Percentiles rank a stretch among this genome's conserved stretches.
phyloP scores from a whole-genome alignment of 2,113 vertebrate genomes.

The Calonectris borealis region DNA sequence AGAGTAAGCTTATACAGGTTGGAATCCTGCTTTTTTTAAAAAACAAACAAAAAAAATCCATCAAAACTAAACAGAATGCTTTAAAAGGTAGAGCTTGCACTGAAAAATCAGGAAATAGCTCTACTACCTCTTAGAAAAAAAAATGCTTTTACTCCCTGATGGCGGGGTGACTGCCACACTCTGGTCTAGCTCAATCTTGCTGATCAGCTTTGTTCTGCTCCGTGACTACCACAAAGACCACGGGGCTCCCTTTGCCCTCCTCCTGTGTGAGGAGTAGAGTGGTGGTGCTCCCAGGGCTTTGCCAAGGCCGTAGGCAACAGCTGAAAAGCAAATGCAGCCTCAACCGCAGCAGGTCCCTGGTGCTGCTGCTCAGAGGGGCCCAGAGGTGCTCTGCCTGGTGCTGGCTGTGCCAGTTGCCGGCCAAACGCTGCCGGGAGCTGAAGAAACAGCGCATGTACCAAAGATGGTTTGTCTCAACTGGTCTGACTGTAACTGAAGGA shows the following conservation, averaged over 20 bases:
- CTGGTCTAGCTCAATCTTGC: no score
- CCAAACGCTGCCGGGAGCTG: fast-evolving
- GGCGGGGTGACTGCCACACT: fast-evolving
- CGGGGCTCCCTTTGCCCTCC: fast-evolving
- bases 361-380: not conserved
- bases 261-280: fast-evolving
- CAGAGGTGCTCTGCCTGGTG: not conserved
- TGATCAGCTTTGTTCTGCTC: not conserved
- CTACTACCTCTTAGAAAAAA: not conserved
- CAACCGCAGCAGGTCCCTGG: fast-evolving
- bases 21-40: not conserved
- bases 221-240: fast-evolving
- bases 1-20: not conserved
- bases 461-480: not conserved
- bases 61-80: not conserved
- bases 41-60: no score
- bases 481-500: not conserved
- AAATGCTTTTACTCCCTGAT: not conserved
- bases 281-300: fast-evolving
- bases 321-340: not conserved
- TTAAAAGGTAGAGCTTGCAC: not conserved
- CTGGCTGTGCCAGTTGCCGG: no score
- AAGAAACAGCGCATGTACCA: fast-evolving
- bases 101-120: not conserved
- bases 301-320: not conserved